Evolutionary conservation across 2,888 invertebrate species (phyloP), one percentile per base, ranked within the genome.

Genomic region (Gymnoscelis rufifasciata): DNA sequence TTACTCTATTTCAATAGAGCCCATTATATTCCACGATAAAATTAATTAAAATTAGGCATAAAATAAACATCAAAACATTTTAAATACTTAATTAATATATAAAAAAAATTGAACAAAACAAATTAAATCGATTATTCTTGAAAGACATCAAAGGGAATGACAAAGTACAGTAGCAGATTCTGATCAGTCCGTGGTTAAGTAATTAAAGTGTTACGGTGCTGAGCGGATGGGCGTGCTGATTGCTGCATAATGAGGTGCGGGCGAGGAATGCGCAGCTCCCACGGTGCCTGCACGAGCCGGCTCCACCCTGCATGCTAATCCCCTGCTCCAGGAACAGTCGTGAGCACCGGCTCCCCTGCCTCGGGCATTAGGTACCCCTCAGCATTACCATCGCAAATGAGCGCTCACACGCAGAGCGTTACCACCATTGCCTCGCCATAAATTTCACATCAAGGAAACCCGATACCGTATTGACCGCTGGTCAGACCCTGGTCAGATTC

Each of bases 401-500:
- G 74, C 68, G 60, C 69, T 82, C 83, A 78, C 79, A 78, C 77
- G 74, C 63, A 78, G 80, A 58, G 76, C 68, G 80, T 82, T 82
- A 83, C 83, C 74, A 64, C 70, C 61, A 43, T 53, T 51, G 49
- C 54, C 56, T 59, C 58, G 54, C 78, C 61, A 79, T 83, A 82
- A 77, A 80, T 81, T 81, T 78, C 76, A 71, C 80, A 79, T 78
- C 72, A 65, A 43, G 66, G 83, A 78, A 81, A 86, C 68, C 66
- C 65, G 83, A 86, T 79, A 82, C 68, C 66, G 60, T 56, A 64
- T 62, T 81, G 83, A 86, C 83, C 84, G 73, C 73, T 79, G 86
- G 81, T 82, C 86, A 84, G 54, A 64, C 84, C 73, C 73, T 79
- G 86, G 81, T 82, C 86, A 84, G 54, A 64, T 64, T 77, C 70